Conservation (phyloP, 2,797 vertebrate genomes). For the Pseudochirops cupreus region DNA sequence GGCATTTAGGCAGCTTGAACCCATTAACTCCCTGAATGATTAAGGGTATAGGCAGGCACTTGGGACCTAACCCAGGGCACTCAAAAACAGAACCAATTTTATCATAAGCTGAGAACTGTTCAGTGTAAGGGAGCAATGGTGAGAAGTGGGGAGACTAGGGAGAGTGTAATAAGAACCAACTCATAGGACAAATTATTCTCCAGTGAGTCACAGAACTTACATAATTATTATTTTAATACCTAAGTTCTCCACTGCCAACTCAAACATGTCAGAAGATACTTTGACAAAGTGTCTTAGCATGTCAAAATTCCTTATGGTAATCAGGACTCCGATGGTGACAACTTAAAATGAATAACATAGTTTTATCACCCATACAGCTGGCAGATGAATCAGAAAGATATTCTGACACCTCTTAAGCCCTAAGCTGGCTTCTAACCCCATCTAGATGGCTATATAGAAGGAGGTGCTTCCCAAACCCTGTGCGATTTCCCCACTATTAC, state of each 20-base stretch:
- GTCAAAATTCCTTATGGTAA: not conserved
- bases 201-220: not conserved
- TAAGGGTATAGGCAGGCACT: not conserved
- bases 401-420: not conserved
- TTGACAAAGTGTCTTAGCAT: not conserved
- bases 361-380: not conserved
- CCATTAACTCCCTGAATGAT: not conserved
- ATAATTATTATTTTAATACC: conserved; percentile 3
- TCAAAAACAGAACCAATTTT: not conserved
- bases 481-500: too few species aligned
- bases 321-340: not conserved
- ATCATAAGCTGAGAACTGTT: not conserved
- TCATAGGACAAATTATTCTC: not conserved
- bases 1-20: not conserved
- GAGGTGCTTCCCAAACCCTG: not conserved
- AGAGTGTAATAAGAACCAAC: not conserved
- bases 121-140: not conserved
- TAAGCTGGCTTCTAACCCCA: not conserved
- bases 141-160: not conserved
- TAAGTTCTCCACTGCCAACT: not conserved
- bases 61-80: not conserved
- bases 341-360: not conserved
- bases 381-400: not conserved
- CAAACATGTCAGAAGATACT: not conserved
- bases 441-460: not conserved